Conservation (phyloP, 2,888 invertebrate species). For the Lithodes maja region DNA sequence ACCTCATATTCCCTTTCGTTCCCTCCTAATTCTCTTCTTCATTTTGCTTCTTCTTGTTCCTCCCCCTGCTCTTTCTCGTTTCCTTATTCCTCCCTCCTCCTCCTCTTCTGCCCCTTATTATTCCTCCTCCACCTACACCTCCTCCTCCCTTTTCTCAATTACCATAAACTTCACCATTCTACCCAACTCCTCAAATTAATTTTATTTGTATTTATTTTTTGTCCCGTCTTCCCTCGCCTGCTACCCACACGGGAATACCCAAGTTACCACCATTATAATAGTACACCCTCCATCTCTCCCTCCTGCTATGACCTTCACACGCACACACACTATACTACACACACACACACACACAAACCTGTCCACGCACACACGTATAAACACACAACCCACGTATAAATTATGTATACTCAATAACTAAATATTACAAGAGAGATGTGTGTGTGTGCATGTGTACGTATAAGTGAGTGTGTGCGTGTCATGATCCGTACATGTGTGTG, state of each 20-base stretch:
- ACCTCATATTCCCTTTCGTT: neutral
- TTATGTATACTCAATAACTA: no score
- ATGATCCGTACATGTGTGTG: no score
- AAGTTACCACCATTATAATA: no score
- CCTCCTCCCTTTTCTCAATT: neutral
- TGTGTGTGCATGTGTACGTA: no score
- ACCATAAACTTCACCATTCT: neutral
- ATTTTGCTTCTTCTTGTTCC: neutral
- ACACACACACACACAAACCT: slow-evolving; percentile 1
- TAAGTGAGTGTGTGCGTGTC: no score
- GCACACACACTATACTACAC: neutral
- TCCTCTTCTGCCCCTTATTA: neutral
- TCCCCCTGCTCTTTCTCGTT: neutral
- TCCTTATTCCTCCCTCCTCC: neutral
- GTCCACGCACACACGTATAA: neutral
- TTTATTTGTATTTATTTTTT: no score
- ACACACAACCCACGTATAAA: neutral
- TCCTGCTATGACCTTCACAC: neutral
- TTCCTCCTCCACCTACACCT: neutral
- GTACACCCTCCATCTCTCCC: neutral
- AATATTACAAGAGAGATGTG: no score
- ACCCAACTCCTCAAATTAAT: neutral
- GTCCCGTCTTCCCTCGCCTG: neutral
- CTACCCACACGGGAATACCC: no score
- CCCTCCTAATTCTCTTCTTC: neutral